Evolutionary conservation across 2,888 invertebrate genomes (phyloP).

Genomic region (Orchesella flavescens): DNA sequence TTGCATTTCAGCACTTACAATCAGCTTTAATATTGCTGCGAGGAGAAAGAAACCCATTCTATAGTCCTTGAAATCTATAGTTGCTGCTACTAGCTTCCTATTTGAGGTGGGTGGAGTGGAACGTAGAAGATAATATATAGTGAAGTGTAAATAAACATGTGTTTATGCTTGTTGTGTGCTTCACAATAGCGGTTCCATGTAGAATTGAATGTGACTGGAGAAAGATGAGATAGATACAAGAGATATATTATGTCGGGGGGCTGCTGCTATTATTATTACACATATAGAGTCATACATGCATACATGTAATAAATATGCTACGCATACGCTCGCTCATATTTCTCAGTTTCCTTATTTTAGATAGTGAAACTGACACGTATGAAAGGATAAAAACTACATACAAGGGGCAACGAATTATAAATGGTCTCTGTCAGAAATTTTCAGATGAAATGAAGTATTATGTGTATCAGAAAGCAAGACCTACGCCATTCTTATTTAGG

Average conservation of each 20-base stretch:
- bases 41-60: constrained; percentile 25
- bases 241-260: constrained; percentile 57
- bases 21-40: constrained; percentile 1
- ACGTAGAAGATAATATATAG: constrained; percentile 51
- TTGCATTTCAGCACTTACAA: constrained; percentile 47
- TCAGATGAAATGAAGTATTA: constrained; percentile 52
- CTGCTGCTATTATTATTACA: constrained; percentile 57
- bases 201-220: constrained; percentile 64
- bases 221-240: constrained; percentile 38
- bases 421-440: constrained; percentile 50
- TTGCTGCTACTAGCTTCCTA: constrained; percentile 6
- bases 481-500: not conserved
- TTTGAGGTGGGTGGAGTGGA: constrained; percentile 55
- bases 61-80: constrained; percentile 26
- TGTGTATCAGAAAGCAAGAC: constrained; percentile 38
- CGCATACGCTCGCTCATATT: too few species aligned
- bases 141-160: constrained; percentile 69
- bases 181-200: constrained; percentile 53
- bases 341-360: not conserved
- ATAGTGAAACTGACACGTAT: constrained; percentile 36
- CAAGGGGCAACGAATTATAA: constrained; percentile 44
- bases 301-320: not conserved
- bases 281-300: constrained; percentile 44
- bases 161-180: constrained; percentile 60
- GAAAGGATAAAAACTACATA: constrained; percentile 40